Base-by-base conservation (phyloP, 2,113 vertebrate species). In the Rhadina sibilatrix region DNA sequence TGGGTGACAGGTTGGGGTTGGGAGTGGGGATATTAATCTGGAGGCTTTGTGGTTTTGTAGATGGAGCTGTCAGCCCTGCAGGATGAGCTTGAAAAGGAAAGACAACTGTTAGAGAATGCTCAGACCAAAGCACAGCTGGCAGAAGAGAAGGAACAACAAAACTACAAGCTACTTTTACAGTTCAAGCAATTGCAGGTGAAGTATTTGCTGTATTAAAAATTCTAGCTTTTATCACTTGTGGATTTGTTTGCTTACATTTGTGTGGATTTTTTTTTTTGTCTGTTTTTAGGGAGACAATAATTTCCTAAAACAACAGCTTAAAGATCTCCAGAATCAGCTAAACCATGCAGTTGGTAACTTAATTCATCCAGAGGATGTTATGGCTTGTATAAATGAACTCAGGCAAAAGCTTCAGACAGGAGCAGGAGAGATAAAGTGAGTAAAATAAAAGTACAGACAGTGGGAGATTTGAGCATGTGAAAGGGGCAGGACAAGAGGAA, bases 1-100 rank as follows among this genome's bases (percentile, higher is more conserved):
- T 64, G 57, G 47, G 52, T 75, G 82, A 11, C 57, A 76, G 53
- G 42, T 35, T 90, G 83, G 56, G 49, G 2, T 40, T 84, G 56
- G 65, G 47, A 63, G 22, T 5, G 57, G 13, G 17, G 30, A 42
- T 76, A 33, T 95, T 94, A 17, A 56, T 93, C 11, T 79, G 38
- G 33, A 87, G 89, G 40, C 15, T 94, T 95, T 91, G 54, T 94
- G 9, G 64, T 79, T 65, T 40, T 82, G 44, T 77, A 99, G 98
- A 94, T 98, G 90, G 98, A 99, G 69, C 94, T 98, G 15, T 97
- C 98, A 57, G 96, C 98, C 24, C 95, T 98, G 74, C 97, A 98
- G 70, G 97, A 95, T 42, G 98, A 99, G 84, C 97, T 99, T 72
- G 95, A 98, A 76, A 98, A 98, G 86, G 98, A 99, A 94, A 98